phyloP scores from a whole-genome alignment of 2,888 invertebrate species.

The Cryptocephalus moraei region DNA sequence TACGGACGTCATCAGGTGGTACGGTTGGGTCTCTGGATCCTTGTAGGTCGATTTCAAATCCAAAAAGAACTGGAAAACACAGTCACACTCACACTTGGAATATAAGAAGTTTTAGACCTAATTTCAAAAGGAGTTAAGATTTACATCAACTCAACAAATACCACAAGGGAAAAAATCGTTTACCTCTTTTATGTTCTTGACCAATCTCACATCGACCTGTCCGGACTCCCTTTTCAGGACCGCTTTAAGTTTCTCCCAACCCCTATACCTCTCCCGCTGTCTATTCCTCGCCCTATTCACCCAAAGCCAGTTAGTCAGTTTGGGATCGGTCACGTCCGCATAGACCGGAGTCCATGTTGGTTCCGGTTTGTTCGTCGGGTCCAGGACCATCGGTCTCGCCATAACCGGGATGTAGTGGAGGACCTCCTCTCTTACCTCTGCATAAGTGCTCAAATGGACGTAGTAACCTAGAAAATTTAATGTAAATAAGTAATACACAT shows the following conservation, averaged over 20 bases:
- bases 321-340: conserved; percentile 84
- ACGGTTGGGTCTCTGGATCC: conserved; percentile 46
- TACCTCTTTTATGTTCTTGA: not conserved
- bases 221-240: not conserved
- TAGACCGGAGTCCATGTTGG: conserved; percentile 97
- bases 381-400: conserved; percentile 88
- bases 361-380: conserved; percentile 65
- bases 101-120: too few relatives aligned
- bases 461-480: conserved; percentile 60
- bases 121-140: too few relatives aligned
- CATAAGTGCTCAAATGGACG: conserved; percentile 91
- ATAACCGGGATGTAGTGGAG: conserved; percentile 94
- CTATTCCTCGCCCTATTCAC: conserved; percentile 70
- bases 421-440: conserved; percentile 94
- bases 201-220: not conserved
- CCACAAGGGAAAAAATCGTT: too few relatives aligned
- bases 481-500: not conserved
- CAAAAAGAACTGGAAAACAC: not conserved
- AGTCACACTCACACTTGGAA: too few relatives aligned
- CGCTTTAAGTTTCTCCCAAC: conserved; percentile 42
- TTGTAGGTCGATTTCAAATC: not conserved
- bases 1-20: conserved; percentile 84
- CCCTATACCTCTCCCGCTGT: conserved; percentile 65
- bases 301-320: conserved; percentile 86
- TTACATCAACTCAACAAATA: too few relatives aligned